These are phyloP conservation scores for Avahi laniger DNA, from an alignment of 2,797 vertebrate species.

Conservation along the genomic window DNA sequence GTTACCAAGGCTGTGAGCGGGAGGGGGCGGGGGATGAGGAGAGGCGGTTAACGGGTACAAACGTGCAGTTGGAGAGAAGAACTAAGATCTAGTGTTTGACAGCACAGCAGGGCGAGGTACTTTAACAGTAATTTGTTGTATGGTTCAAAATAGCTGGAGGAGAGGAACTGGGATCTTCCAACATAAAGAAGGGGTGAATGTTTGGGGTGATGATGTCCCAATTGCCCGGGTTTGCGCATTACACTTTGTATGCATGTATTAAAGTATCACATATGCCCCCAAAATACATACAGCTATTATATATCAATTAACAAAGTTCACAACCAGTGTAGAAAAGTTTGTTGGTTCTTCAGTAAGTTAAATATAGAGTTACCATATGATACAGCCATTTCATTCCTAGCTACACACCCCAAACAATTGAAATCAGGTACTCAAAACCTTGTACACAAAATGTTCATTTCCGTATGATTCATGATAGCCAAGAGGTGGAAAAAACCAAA, in stretches of 20 bases:
- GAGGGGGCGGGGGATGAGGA: rapidly evolving
- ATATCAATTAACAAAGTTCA: background rate
- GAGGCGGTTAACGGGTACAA: background rate
- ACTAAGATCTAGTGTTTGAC: too few species aligned
- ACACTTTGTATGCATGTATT: too few species aligned
- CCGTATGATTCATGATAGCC: background rate
- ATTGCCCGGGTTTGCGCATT: background rate
- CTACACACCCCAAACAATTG: background rate
- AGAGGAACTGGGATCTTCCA: background rate
- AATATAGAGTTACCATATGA: background rate
- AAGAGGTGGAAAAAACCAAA: background rate
- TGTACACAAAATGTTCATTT: too few species aligned
- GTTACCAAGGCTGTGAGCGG: background rate
- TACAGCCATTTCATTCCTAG: background rate
- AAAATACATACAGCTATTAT: background rate
- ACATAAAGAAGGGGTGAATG: background rate
- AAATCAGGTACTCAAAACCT: background rate
- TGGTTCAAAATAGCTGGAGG: background rate
- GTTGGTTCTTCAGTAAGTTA: background rate
- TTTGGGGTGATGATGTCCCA: background rate
- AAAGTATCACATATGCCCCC: background rate
- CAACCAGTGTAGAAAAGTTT: too few species aligned
- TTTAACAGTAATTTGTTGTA: background rate
- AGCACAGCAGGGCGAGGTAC: too few species aligned
- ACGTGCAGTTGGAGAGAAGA: background rate